These are phyloP conservation scores for Dromaius novaehollandiae DNA, from an alignment of 2,113 vertebrate genomes.

Conservation along the genomic window DNA sequence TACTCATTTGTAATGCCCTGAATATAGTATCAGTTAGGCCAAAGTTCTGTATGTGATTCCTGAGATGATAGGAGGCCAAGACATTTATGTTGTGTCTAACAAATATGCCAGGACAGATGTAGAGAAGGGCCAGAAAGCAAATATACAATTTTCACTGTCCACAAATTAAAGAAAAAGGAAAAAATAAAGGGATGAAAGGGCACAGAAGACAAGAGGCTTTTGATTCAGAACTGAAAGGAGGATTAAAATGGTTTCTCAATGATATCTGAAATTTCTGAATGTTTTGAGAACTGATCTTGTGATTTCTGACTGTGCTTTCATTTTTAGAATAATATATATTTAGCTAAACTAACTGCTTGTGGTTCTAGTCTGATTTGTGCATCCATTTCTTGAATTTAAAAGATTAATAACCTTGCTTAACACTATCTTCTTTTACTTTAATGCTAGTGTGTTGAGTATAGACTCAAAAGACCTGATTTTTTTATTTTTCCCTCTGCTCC, in stretches of 20 bases:
- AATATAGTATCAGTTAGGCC: background rate
- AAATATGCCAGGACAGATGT: background rate
- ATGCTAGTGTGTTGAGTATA: background rate
- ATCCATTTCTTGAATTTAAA: background rate
- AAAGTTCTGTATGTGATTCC: background rate
- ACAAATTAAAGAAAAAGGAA: background rate
- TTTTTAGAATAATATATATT: background rate
- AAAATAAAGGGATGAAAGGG: background rate
- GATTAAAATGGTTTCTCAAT: background rate
- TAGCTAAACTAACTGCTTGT: background rate
- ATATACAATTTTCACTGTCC: background rate
- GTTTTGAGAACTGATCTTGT: background rate
- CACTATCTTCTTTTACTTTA: background rate
- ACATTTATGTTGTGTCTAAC: background rate
- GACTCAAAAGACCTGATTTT: background rate
- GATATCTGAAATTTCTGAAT: background rate
- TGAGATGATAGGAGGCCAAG: background rate
- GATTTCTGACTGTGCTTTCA: background rate
- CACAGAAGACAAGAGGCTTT: background rate
- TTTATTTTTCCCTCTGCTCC: background rate
- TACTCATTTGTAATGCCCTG: background rate
- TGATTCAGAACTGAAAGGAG: background rate
- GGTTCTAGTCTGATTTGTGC: background rate
- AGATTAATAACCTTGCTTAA: background rate
- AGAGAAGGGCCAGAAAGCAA: background rate